Evolutionary conservation across 1,140 invertebrate genomes (phyloP).

Genomic region (Musca domestica): DNA sequence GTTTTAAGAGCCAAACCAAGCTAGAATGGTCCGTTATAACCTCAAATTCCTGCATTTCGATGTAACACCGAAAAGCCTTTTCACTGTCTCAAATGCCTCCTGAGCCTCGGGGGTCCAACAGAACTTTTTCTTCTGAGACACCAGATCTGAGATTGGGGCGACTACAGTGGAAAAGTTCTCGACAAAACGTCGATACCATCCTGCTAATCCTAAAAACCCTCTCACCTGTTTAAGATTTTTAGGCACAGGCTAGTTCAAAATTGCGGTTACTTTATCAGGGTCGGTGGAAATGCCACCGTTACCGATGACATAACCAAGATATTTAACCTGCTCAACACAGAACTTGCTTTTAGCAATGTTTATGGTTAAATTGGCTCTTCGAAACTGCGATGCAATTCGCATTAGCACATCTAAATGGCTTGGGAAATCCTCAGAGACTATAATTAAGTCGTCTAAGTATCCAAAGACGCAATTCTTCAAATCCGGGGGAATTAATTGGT

Average conservation of each 20-base stretch:
- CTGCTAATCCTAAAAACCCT: constrained; percentile 25
- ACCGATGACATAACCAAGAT: constrained; percentile 25
- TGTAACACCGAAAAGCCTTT: no score
- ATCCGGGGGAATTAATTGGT: constrained; percentile 25
- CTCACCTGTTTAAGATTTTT: constrained; percentile 31
- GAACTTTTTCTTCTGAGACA: constrained; percentile 15
- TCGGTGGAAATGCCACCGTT: constrained; percentile 29
- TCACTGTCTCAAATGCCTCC: background rate
- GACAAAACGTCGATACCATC: constrained; percentile 32
- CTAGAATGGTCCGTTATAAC: no score
- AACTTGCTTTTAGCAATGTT: no score
- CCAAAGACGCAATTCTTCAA: constrained; percentile 25
- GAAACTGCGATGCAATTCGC: constrained; percentile 46
- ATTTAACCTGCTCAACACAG: constrained; percentile 8
- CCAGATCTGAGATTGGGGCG: constrained; percentile 23
- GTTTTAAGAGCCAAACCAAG: constrained; percentile 39
- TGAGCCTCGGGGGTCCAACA: constrained; percentile 8
- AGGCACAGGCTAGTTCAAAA: constrained; percentile 29
- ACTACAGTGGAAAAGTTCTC: constrained; percentile 46
- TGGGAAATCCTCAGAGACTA: constrained; percentile 30
- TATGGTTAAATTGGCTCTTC: constrained; percentile 51
- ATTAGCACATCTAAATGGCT: constrained; percentile 50
- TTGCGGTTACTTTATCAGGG: constrained; percentile 32
- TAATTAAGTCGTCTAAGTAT: no score
- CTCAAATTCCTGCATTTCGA: no score